Conservation (phyloP, 1,140 invertebrate genomes). For the Akabosia matsudoensis region DNA sequence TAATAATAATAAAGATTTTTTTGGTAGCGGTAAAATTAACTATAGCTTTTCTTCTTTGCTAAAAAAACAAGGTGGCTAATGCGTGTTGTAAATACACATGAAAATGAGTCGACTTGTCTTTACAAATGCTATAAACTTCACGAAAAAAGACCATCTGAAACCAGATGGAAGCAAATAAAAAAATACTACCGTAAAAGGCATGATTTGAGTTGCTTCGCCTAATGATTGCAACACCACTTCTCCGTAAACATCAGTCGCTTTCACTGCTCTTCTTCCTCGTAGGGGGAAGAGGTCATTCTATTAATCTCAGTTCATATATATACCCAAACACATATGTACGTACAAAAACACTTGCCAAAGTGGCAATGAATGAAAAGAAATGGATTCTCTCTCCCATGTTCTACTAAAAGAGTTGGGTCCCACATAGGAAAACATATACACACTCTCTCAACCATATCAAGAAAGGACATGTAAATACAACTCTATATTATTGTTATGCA, state of each 20-base stretch:
- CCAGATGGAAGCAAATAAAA: slow-evolving; percentile 12
- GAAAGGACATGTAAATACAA: no score
- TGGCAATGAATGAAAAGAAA: no score
- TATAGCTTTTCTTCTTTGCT: background rate
- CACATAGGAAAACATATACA: no score
- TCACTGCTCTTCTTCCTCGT: background rate
- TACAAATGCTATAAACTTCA: background rate
- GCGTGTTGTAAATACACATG: background rate
- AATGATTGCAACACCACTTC: slow-evolving; percentile 12
- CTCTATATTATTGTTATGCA: no score
- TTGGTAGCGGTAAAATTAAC: background rate
- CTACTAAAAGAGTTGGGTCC: no score
- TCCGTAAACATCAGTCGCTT: background rate
- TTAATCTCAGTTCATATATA: background rate
- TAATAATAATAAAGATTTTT: background rate
- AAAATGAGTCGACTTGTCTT: background rate
- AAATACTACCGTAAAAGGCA: no score
- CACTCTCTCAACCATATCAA: no score
- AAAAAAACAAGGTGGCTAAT: background rate
- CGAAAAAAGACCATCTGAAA: no score
- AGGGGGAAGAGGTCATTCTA: background rate
- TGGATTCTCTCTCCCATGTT: no score
- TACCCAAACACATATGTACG: no score
- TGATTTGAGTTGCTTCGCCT: background rate
- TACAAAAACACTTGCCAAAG: no score